A percentile compares a stretch with the other conserved stretches of the same genome.
These are phyloP conservation scores for Chaetodon trifasciatus DNA, from an alignment of 2,797 vertebrate species.

Conservation along the genomic window DNA sequence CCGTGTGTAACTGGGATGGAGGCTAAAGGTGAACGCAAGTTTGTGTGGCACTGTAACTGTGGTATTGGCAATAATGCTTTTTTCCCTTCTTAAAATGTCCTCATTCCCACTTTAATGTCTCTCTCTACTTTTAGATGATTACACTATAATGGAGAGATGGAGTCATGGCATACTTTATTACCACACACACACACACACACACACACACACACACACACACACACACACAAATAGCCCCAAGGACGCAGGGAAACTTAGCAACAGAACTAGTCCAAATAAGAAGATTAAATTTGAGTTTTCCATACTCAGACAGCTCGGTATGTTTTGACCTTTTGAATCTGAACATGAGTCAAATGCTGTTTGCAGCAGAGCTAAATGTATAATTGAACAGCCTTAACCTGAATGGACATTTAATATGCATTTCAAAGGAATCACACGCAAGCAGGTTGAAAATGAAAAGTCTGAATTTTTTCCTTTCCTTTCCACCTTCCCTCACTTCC, in stretches of 20 bases:
- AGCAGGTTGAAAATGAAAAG: background rate
- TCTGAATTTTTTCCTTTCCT: background rate
- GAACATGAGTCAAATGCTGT: conserved; percentile 55
- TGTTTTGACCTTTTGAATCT: conserved; percentile 66
- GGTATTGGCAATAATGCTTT: conserved; percentile 65
- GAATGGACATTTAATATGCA: conserved; percentile 12
- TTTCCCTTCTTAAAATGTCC: conserved; percentile 70
- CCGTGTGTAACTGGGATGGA: conserved; percentile 53
- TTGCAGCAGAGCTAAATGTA: conserved; percentile 32
- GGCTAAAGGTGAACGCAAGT: conserved; percentile 75
- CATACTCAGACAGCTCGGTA: conserved; percentile 45
- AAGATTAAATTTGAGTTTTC: conserved; percentile 67
- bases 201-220: conserved; percentile 16
- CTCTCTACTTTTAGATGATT: conserved; percentile 78
- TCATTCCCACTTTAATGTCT: conserved; percentile 76
- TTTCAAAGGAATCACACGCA: conserved; percentile 4
- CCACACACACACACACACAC: conserved; percentile 53
- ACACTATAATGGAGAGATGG: conserved; percentile 78
- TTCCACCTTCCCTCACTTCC: background rate
- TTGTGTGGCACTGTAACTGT: conserved; percentile 69
- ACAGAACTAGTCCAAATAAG: conserved; percentile 55
- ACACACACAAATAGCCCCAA: conserved; percentile 49
- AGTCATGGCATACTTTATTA: conserved; percentile 80
- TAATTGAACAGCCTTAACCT: conserved; percentile 11
- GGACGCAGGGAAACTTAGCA: conserved; percentile 52